Percentiles rank a stretch among this genome's conserved stretches.
phyloP scores from a whole-genome alignment of 2,113 vertebrate genomes.

The Psittacula cyanocephala region DNA sequence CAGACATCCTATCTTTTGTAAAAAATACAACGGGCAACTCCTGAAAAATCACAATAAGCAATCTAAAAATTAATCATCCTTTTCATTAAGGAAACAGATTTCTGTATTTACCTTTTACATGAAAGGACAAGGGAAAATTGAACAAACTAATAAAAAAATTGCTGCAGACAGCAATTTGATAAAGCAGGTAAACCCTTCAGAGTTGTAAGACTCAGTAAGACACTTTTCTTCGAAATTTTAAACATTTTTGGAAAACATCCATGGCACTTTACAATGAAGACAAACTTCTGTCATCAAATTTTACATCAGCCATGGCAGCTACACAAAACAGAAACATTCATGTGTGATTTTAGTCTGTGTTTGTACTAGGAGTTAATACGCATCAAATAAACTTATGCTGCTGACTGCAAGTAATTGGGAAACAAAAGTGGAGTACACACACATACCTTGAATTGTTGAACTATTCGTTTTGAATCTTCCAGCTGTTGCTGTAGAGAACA shows the following conservation, averaged over 20 bases:
- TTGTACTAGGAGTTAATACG: not conserved
- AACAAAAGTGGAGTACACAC: not conserved
- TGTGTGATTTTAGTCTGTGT: not conserved
- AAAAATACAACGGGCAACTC: not conserved
- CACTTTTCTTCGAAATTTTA: not conserved
- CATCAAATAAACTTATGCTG: not conserved
- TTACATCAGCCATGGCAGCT: not conserved
- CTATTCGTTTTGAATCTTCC: conserved; percentile 80
- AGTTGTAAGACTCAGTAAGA: not conserved
- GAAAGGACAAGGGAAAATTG: not conserved
- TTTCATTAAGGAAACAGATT: not conserved
- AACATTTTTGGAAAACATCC: not conserved
- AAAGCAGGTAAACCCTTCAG: not conserved
- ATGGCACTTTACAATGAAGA: not conserved
- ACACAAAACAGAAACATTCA: not conserved
- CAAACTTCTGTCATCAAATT: not conserved
- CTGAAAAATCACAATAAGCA: not conserved
- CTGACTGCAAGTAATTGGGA: not conserved
- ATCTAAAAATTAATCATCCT: not conserved
- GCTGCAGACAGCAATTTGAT: not conserved
- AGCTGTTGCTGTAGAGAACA: conserved; percentile 81
- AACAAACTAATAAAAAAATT: not conserved
- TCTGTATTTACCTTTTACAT: not conserved
- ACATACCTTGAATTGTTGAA: conserved; percentile 79
- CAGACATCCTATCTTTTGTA: not conserved